Evolutionary conservation across 1,140 invertebrate genomes (phyloP).

Genomic region (Bombus affinis): DNA sequence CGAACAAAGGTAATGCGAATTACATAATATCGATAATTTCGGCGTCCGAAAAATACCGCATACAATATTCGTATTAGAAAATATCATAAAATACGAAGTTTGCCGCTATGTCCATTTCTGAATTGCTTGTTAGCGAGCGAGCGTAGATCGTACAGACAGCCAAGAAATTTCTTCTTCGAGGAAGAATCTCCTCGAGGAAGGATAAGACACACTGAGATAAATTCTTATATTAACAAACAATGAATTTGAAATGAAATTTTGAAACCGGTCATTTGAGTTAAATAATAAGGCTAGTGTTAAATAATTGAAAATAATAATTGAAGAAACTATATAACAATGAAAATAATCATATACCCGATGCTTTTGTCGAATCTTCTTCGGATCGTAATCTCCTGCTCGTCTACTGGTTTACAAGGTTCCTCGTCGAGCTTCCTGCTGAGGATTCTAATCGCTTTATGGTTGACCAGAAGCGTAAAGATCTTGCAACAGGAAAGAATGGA

Average conservation of each 20-base stretch:
- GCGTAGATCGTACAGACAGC: no score
- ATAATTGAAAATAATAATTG: neutral
- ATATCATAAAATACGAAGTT: no score
- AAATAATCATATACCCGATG: slow-evolving; percentile 46
- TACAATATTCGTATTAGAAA: no score
- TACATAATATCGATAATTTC: no score
- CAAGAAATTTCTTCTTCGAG: no score
- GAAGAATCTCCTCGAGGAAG: no score
- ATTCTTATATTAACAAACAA: neutral
- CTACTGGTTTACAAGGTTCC: slow-evolving; percentile 20
- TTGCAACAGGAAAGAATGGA: slow-evolving; percentile 49
- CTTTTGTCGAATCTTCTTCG: slow-evolving; percentile 48
- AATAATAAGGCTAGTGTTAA: no score
- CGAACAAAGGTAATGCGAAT: no score
- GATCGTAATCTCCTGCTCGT: slow-evolving; percentile 37
- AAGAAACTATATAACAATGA: neutral
- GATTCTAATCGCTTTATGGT: slow-evolving; percentile 18
- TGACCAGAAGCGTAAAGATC: slow-evolving; percentile 38
- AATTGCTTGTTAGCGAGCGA: no score
- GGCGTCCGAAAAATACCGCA: no score
- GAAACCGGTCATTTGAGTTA: no score
- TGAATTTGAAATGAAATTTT: neutral
- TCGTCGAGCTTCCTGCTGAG: slow-evolving; percentile 19
- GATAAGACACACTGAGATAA: neutral
- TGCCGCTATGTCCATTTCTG: no score